Base-by-base conservation (phyloP, 2,888 invertebrate species). In the Melanargia galathea region DNA sequence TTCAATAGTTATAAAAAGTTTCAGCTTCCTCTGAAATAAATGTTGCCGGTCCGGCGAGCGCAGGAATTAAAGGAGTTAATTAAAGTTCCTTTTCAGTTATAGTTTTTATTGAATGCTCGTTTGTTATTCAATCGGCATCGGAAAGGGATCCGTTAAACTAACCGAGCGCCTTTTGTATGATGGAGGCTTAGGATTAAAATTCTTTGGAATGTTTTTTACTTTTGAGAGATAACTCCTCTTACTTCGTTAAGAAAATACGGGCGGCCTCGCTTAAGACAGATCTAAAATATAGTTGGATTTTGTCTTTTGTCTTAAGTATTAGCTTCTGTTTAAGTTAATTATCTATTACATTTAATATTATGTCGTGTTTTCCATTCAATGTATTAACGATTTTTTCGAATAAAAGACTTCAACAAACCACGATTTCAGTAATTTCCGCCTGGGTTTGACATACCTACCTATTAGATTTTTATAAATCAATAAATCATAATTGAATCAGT, bases 401-500 rank as follows among this genome's bases (percentile, higher is more conserved):
- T n/a, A n/a, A n/a, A n/a, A n/a, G n/a, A n/a, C n/a, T n/a, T n/a
- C n/a, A n/a, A n/a, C n/a, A n/a, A n/a, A n/a, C n/a, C n/a, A n/a
- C n/a, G n/a, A n/a, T n/a, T n/a, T n/a, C n/a, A n/a, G n/a, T n/a
- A n/a, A n/a, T n/a, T n/a, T n/a, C n/a, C n/a, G n/a, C n/a, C n/a
- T 40, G 40, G 8, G 7, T 7, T 0, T 8, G 40, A 40, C 40
- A 7, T 16, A 16, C 40, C 16, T 40, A 16, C 40, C 16, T 16
- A 2, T 8, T 8, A 7, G 51, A 33, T 18, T 33, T 33, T 11
- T 11, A 33, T 51, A 13, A 33, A 52, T 16, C 22, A 30, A 51
- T 10, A 51, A 30, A 30, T 3, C 33, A 16, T 6, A 51, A 51
- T 51, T 51, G 33, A 51, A 33, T 51, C 51, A 51, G 30, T 4